Evolutionary conservation across 2,113 vertebrate species (phyloP), one percentile per base, ranked within the genome.

Genomic region (Clarias batrachus): DNA sequence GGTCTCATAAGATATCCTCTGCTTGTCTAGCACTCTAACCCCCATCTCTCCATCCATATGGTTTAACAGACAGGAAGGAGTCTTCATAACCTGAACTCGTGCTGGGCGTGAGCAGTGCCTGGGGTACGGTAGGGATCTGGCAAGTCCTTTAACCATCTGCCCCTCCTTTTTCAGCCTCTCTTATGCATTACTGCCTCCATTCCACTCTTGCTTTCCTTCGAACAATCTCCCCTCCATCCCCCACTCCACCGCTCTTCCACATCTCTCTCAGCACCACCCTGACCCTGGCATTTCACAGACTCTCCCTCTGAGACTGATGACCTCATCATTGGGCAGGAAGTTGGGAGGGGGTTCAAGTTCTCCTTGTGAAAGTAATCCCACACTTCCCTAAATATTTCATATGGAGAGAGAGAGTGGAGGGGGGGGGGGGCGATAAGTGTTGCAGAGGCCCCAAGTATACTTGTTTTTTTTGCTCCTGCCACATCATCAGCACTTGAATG

Each of bases 301-400:
- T 87, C 92, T 94, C 94, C 94, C 94, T 91, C 87, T 70, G 92
- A 94, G 94, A 95, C 92, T 68, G 66, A 91, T 95, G 95, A 95
- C 93, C 93, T 96, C 95, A 96, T 93, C 93, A 91, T 89, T 37
- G 30, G 93, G 91, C 94, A 95, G 95, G 94, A 96, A 96, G 93
- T 95, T 89, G 82, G 88, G 85, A 90, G 91, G 91, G 93, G 93
- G 92, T 93, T 95, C 92, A 92, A 92, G 94, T 94, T 94, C 93
- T 92, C 90, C 92, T 91, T 93, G 88, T 91, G 93, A 95, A 94
- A 94, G 92, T 86, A 89, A 93, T 93, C 94, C 94, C 92, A 95
- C 93, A 94, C 93, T 93, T 93, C 91, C 92, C 91, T 92, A 88
- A 81, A 81, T 86, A 88, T 91, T 92, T 86, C 85, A 93, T 90